Evolutionary conservation across 2,113 vertebrate genomes (phyloP).

Genomic region (Nannobrachium achirus): DNA sequence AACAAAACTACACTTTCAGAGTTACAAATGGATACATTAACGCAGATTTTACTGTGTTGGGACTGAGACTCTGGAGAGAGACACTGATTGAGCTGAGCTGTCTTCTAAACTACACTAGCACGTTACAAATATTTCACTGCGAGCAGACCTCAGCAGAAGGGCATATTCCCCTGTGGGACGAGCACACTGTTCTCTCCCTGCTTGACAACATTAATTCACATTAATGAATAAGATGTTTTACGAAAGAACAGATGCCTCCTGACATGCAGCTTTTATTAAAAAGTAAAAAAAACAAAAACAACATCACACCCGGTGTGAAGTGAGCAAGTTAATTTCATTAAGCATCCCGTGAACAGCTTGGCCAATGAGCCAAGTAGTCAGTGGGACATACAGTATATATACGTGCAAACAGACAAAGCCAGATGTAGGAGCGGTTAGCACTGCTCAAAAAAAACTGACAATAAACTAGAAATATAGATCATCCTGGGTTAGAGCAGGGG

Average conservation of each 20-base stretch:
- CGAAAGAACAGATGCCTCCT: conserved; percentile 1
- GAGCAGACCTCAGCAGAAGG: neutral
- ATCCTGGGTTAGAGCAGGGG: no score
- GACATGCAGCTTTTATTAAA: neutral
- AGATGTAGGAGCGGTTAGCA: no score
- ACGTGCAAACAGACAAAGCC: no score
- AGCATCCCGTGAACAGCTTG: no score
- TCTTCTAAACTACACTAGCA: neutral
- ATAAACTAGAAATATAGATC: no score
- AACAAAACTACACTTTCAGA: no score
- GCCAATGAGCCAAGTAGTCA: no score
- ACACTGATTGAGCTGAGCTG: neutral
- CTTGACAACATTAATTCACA: neutral
- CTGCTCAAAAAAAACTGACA: neutral
- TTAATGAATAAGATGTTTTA: conserved; percentile 3
- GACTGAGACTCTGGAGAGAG: neutral
- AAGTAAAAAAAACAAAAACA: conserved; percentile 6
- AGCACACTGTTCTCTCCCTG: conserved; percentile 4
- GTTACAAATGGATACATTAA: no score
- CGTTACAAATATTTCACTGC: conserved; percentile 5
- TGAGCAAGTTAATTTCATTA: no score
- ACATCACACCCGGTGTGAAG: no score
- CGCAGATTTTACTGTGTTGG: neutral
- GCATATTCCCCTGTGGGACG: neutral
- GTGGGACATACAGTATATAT: no score